A percentile compares a stretch with the other conserved stretches of the same genome.
phyloP scores from a whole-genome alignment of 2,888 invertebrate genomes.

The Watsonalla binaria region DNA sequence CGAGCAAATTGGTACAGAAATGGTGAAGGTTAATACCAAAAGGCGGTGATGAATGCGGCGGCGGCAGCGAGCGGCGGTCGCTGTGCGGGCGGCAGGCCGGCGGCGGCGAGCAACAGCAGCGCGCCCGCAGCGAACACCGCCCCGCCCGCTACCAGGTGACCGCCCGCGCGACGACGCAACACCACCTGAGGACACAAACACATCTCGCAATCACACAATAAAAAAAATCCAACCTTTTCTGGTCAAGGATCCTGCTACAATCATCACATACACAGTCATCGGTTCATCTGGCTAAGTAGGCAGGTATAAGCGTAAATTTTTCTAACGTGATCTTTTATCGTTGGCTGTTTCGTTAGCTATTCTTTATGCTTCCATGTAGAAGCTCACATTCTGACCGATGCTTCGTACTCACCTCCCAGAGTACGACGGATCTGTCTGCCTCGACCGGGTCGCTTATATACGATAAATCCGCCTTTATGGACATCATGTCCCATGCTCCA shows the following conservation, averaged over 20 bases:
- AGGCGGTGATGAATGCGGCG: conserved; percentile 45
- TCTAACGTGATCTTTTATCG: no score
- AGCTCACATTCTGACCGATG: background rate
- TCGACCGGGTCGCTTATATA: conserved; percentile 20
- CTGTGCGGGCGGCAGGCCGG: conserved; percentile 37
- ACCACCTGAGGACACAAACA: background rate
- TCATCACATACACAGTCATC: no score
- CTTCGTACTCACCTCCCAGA: conserved; percentile 26
- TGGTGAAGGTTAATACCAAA: conserved; percentile 39
- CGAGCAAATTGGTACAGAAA: background rate
- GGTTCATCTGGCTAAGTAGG: no score
- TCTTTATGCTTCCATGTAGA: no score
- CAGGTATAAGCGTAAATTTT: no score
- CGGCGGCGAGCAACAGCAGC: conserved; percentile 40
- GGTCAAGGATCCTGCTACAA: no score
- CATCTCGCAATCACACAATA: background rate
- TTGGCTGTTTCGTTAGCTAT: no score
- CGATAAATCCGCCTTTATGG: conserved; percentile 18
- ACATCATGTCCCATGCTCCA: conserved; percentile 51
- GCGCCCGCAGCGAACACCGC: conserved; percentile 34
- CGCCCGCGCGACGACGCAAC: conserved; percentile 44
- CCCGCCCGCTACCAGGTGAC: conserved; percentile 35
- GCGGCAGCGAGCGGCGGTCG: conserved; percentile 52
- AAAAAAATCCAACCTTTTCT: background rate
- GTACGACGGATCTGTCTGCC: conserved; percentile 19